A percentile compares a stretch with the other conserved stretches of the same genome.
These are phyloP conservation scores for Andinoacara biseriatus DNA, from an alignment of 2,113 vertebrate species.

Conservation along the genomic window DNA sequence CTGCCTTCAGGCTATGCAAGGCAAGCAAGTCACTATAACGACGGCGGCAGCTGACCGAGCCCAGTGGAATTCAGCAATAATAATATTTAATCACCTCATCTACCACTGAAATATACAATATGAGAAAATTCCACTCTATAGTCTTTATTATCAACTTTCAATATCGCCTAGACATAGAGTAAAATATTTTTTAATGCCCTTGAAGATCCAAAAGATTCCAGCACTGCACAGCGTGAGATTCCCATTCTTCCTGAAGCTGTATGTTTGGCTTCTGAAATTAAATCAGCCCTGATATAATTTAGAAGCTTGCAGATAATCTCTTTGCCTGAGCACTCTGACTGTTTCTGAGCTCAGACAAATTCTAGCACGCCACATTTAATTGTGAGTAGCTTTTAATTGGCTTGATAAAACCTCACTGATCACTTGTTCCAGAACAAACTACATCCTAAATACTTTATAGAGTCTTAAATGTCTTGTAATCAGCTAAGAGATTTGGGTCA, in stretches of 20 bases:
- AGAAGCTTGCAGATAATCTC: slow-evolving; percentile 56
- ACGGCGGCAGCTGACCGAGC: slow-evolving; percentile 24
- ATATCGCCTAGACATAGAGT: background rate
- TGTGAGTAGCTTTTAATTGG: slow-evolving; percentile 69
- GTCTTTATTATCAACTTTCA: background rate
- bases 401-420: slow-evolving; percentile 74
- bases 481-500: slow-evolving; percentile 30
- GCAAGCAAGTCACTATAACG: slow-evolving; percentile 29
- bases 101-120: background rate
- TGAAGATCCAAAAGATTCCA: background rate
- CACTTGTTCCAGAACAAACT: slow-evolving; percentile 70
- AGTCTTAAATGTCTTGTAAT: slow-evolving; percentile 70
- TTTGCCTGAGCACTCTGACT: slow-evolving; percentile 51
- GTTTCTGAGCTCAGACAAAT: slow-evolving; percentile 44
- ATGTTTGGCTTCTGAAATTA: slow-evolving; percentile 31
- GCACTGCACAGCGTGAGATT: background rate
- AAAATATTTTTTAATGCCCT: background rate
- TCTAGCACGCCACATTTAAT: slow-evolving; percentile 70
- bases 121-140: background rate
- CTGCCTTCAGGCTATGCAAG: slow-evolving; percentile 40
- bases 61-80: slow-evolving; percentile 21
- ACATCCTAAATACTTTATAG: slow-evolving; percentile 73
- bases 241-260: background rate
- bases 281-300: slow-evolving; percentile 44
- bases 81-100: slow-evolving; percentile 38